Evolutionary conservation across 1,140 invertebrate species (phyloP), one percentile per base, ranked within the genome.

Genomic region (Caerostris extrusa): DNA sequence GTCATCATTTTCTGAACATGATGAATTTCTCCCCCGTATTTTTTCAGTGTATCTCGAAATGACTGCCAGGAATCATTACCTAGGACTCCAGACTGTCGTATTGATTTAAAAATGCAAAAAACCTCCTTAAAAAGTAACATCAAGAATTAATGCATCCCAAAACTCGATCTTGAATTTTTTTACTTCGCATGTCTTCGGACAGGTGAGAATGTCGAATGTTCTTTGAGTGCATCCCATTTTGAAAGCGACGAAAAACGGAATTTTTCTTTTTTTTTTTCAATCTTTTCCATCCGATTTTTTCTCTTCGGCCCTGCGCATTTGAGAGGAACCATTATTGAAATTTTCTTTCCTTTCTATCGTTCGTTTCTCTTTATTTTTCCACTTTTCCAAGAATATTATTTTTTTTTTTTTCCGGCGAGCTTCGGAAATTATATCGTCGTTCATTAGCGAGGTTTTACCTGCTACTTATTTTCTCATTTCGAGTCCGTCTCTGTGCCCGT

Each of bases 211-310:
- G 60, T 14, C 10, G 60, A 14, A 12, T 34, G 50, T 53, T 50
- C 69, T 77, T 34, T 77, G 69, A 77, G 69, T 34, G 69, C 69
- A 77, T 77, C 69, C 69, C 34, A 77, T 77, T 77, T 77, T n/a
- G n/a, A 77, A 77, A 77, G 69, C 10, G 50, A 34, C 50, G 50
- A 77, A 7, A 50, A 50, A 77, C 34, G 14, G 14, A 14, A 7
- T n/a, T n/a, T n/a, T n/a, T n/a, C n/a, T n/a, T n/a, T n/a, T n/a
- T n/a, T n/a, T n/a, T n/a, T n/a, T n/a, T n/a, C n/a, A 7, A 10
- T 3, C 6, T 12, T 64, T 61, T 61, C 14, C 14, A 5, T 61
- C 3, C 14, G 8, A 10, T 61, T 61, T 12, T n/a, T 3, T 5
- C 17, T 12, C 14, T 3, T 64, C 34, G n/a, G 34, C n/a, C n/a